phyloP scores from a whole-genome alignment of 2,888 invertebrate species.

The Protophormia terraenovae region DNA sequence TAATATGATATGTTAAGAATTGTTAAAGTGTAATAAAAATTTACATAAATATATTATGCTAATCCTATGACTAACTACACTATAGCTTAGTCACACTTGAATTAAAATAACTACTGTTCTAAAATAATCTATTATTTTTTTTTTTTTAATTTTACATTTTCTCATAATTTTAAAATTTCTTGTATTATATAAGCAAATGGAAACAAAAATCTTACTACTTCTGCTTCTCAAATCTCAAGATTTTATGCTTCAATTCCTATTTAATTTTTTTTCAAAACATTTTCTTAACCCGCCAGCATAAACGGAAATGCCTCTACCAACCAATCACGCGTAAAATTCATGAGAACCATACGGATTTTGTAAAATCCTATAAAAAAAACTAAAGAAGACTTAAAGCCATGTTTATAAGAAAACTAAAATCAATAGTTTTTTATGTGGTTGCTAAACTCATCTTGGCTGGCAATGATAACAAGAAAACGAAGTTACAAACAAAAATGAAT shows the following conservation, averaged over 20 bases:
- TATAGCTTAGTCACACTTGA: too few species aligned
- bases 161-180: too few species aligned
- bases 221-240: not conserved
- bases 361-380: not conserved
- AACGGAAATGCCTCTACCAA: conserved; percentile 62
- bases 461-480: not conserved
- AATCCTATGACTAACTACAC: too few species aligned
- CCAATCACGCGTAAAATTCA: conserved; percentile 61
- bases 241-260: conserved; percentile 53
- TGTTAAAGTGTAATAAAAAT: too few species aligned
- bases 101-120: too few species aligned
- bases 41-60: too few species aligned
- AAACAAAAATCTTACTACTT: too few species aligned
- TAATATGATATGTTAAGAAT: too few species aligned
- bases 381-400: not conserved
- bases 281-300: conserved; percentile 43
- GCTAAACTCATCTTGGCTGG: not conserved
- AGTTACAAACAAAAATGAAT: not conserved
- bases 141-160: too few species aligned
- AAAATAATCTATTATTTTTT: too few species aligned
- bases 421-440: conserved; percentile 24
- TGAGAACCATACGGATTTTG: conserved; percentile 49
- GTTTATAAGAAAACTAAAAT: conserved; percentile 22
- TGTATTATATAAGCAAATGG: too few species aligned
- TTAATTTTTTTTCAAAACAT: conserved; percentile 8